phyloP scores from a whole-genome alignment of 2,888 invertebrate genomes.

The Stenichneumon culpator region DNA sequence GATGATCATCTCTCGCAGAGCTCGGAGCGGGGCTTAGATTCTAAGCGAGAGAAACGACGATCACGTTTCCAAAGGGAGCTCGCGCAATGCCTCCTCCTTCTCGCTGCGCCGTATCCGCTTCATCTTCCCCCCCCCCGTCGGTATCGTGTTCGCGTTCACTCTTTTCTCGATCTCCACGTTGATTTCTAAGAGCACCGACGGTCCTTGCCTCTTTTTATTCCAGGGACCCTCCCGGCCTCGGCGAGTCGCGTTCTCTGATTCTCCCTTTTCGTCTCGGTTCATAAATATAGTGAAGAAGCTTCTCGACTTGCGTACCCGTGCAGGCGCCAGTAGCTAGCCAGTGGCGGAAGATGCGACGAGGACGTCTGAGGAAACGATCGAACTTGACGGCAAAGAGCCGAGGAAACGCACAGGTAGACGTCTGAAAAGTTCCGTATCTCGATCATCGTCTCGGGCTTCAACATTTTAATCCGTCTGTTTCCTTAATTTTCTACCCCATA shows the following conservation, averaged over 20 bases:
- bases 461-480: background rate
- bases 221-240: background rate
- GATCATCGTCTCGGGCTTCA: background rate
- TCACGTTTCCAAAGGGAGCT: constrained; percentile 19
- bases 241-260: constrained; percentile 38
- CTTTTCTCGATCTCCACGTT: constrained; percentile 21
- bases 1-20: constrained; percentile 11
- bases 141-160: constrained; percentile 17
- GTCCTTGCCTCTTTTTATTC: constrained; percentile 47
- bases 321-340: constrained; percentile 52
- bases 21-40: constrained; percentile 14
- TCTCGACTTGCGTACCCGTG: constrained; percentile 3
- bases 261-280: constrained; percentile 40
- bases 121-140: background rate
- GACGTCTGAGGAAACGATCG: constrained; percentile 6
- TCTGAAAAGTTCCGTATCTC: background rate
- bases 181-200: constrained; percentile 22
- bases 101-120: constrained; percentile 1
- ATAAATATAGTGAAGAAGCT: constrained; percentile 37
- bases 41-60: constrained; percentile 17
- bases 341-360: constrained; percentile 45
- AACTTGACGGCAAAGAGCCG: constrained; percentile 32
- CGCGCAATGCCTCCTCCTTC: background rate
- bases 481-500: too few species aligned
- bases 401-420: background rate